Evolutionary conservation across 2,113 vertebrate species (phyloP), one percentile per base, ranked within the genome.

Genomic region (Eclectus roratus): DNA sequence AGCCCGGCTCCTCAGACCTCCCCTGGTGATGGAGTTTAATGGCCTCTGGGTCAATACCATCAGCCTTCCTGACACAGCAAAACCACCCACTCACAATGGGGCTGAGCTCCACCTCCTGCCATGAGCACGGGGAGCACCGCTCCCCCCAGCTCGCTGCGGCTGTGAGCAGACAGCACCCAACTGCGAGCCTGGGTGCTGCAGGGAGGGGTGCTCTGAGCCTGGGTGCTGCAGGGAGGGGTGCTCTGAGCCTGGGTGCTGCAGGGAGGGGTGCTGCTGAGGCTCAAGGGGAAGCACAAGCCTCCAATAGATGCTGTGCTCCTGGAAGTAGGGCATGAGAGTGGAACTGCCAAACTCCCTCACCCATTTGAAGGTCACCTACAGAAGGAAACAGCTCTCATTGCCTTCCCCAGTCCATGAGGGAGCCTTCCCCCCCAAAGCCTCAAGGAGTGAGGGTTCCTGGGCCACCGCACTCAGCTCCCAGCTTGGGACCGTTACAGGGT

Each of bases 31-130:
- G 71, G 37, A 77, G 46, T 68, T 91, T 53, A 85, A 83, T 29
- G 41, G 71, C 56, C 66, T 70, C 20, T 17, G 70, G 82, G 76
- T 94, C 91, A 52, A 80, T 47, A 70, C 29, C 81, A 79, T 53
- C 72, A 55, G 70, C 74, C 74, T 85, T 87, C 74, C 88, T 92
- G 91, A 93, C 82, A 19, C 91, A 88, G 92, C 91, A 63, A 17
- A 93, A 76, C 66, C 24, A 2, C 41, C 5, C 3, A 2, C 6
- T 3, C 2, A 7, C 43, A 31, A 10, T 2, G 4, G 58, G 4
- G 56, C 84, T 50, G 52, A 69, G 80, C 56, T 69, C 71, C 35
- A 86, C 82, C 69, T 58, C 89, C 91, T 46, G 85, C 50, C 29
- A 2, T 18, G 50, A 41, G 77, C 77, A 16, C 15, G 1, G 10